phyloP scores from a whole-genome alignment of 2,888 invertebrate genomes.

The Eueremaeus valkanovi region DNA sequence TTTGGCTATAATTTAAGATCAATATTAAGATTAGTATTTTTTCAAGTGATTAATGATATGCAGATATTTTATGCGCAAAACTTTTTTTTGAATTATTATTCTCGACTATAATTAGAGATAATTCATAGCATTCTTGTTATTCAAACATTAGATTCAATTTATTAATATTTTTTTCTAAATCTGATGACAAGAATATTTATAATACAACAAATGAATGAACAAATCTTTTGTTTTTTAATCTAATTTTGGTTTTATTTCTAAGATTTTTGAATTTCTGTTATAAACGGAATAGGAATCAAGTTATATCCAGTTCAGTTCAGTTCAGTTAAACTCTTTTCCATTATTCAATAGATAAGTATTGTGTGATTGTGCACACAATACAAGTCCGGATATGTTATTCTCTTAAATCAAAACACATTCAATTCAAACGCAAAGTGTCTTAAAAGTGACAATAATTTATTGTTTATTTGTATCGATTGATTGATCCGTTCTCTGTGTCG shows the following conservation, averaged over 20 bases:
- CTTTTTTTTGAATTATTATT: neutral
- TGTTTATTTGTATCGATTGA: conserved; percentile 1
- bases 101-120: neutral
- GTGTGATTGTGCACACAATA: too few relatives aligned
- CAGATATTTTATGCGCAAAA: too few relatives aligned
- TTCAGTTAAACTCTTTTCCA: too few relatives aligned
- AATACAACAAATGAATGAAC: neutral
- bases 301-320: too few relatives aligned
- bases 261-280: too few relatives aligned
- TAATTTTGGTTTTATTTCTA: too few relatives aligned
- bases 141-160: neutral
- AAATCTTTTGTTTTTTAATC: neutral
- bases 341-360: too few relatives aligned
- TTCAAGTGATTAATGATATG: conserved; percentile 25
- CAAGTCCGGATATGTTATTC: neutral
- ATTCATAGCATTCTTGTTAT: neutral
- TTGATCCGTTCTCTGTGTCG: neutral
- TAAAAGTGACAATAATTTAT: neutral
- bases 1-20: neutral
- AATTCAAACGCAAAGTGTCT: neutral
- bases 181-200: neutral
- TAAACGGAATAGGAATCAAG: too few relatives aligned
- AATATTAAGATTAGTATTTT: conserved; percentile 28
- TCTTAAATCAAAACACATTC: neutral
- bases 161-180: neutral